phyloP scores from a whole-genome alignment of 2,797 vertebrate genomes.

The Xerus rutilus region DNA sequence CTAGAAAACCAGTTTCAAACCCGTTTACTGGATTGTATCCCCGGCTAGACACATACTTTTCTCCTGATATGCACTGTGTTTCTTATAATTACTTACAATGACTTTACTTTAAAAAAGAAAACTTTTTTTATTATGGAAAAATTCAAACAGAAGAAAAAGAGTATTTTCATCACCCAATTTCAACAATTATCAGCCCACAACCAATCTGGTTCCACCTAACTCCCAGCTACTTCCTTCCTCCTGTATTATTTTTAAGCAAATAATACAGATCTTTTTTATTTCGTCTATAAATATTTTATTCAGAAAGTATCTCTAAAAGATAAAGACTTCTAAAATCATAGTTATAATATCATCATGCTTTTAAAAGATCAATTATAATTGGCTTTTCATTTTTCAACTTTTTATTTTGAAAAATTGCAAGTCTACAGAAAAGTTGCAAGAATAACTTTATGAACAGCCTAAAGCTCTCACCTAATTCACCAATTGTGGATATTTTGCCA shows the following conservation, averaged over 20 bases:
- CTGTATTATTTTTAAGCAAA: conserved; percentile 63
- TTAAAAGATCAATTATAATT: conserved; percentile 6
- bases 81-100: neutral
- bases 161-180: conserved; percentile 31
- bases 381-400: conserved; percentile 33
- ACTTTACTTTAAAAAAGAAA: neutral
- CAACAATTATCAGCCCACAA: conserved; percentile 1
- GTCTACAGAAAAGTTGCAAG: conserved; percentile 33
- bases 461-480: neutral
- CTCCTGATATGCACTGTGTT: neutral
- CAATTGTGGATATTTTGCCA: neutral
- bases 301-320: conserved; percentile 50
- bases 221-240: conserved; percentile 38
- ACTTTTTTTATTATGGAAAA: conserved; percentile 59
- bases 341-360: neutral
- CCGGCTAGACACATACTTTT: neutral
- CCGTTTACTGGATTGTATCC: neutral
- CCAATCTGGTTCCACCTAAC: conserved; percentile 37
- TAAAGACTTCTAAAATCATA: conserved; percentile 54
- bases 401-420: conserved; percentile 49
- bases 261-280: conserved; percentile 49
- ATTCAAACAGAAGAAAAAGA: neutral
- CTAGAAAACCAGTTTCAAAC: neutral
- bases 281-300: conserved; percentile 55
- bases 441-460: neutral